Conservation (phyloP, 2,113 vertebrate genomes). For the Malurus alboscapulatus region DNA sequence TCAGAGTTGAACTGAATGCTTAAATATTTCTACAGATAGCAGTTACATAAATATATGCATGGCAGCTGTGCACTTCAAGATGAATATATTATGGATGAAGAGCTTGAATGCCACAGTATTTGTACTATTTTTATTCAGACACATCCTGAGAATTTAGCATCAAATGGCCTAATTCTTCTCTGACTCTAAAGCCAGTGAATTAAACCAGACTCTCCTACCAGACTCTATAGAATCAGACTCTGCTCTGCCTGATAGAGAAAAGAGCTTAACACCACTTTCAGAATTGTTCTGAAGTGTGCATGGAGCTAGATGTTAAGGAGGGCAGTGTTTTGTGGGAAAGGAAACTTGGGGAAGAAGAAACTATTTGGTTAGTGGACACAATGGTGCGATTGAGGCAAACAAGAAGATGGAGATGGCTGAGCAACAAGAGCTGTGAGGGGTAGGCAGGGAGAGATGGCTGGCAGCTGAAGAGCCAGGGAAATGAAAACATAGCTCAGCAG, state of each 20-base stretch:
- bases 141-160: slow-evolving; percentile 42
- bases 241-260: background rate
- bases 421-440: background rate
- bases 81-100: slow-evolving; percentile 46
- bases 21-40: slow-evolving; percentile 52
- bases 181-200: background rate
- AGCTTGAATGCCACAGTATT: slow-evolving; percentile 44
- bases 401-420: background rate
- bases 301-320: background rate
- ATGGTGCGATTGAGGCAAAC: background rate
- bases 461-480: background rate
- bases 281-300: background rate
- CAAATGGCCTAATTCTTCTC: slow-evolving; percentile 24
- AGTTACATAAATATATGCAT: slow-evolving; percentile 50
- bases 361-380: rapidly evolving
- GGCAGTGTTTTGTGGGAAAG: background rate
- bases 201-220: background rate
- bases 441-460: background rate
- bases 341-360: background rate
- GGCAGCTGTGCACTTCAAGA: slow-evolving; percentile 51
- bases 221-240: background rate
- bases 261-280: background rate
- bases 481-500: background rate
- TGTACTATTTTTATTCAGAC: slow-evolving; percentile 58
- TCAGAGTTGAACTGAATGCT: background rate